Conservation (phyloP, 2,888 invertebrate species). For the Caenorhabditis angaria region DNA sequence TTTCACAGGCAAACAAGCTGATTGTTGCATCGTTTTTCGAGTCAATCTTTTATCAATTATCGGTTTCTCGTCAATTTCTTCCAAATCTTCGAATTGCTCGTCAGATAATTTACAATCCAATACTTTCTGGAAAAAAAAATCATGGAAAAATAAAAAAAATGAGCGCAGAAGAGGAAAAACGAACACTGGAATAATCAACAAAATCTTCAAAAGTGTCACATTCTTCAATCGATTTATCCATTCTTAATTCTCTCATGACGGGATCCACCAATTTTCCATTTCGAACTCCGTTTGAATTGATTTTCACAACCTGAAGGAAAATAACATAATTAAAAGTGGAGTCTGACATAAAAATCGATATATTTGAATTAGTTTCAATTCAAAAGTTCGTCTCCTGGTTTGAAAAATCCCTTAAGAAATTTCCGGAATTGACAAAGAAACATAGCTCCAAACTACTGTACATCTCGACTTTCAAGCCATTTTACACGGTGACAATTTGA, state of each 20-base stretch:
- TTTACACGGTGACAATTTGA: no score
- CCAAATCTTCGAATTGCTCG: constrained; percentile 9
- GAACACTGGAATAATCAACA: constrained; percentile 49
- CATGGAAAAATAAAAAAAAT: constrained; percentile 21
- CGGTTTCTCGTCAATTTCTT: constrained; percentile 27
- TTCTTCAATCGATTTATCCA: constrained; percentile 60
- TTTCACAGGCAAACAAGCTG: constrained; percentile 10
- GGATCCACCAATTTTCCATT: constrained; percentile 65
- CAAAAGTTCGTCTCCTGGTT: not conserved
- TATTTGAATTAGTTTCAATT: not conserved
- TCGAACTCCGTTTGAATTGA: constrained; percentile 63
- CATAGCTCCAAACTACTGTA: no score
- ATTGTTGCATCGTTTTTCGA: constrained; percentile 25
- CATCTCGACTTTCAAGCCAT: no score
- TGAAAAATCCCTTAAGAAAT: not conserved
- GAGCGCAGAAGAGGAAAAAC: not conserved
- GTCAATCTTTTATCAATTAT: constrained; percentile 16
- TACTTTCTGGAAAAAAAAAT: constrained; percentile 12
- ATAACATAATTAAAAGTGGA: no score
- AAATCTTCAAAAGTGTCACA: constrained; percentile 52
- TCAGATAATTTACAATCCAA: constrained; percentile 36
- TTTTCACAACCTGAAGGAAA: constrained; percentile 62
- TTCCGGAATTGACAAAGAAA: no score
- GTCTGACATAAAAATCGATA: no score
- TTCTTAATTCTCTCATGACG: constrained; percentile 56